Base-by-base conservation (phyloP, 2,797 vertebrate genomes). In the Gallinago nigripennis region DNA sequence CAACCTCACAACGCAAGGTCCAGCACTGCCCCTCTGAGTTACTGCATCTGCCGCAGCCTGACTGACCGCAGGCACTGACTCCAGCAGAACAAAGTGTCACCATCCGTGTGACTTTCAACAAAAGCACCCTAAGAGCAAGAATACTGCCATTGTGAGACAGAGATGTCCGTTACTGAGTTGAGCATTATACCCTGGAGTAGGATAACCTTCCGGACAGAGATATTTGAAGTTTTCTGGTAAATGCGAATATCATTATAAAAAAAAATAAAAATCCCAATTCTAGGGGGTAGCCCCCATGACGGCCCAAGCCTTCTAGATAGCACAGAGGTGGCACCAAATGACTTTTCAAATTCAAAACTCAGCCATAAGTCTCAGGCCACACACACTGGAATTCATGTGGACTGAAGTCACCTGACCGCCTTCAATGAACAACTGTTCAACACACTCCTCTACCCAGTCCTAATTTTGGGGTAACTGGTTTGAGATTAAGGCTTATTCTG, bases 41-140 rank as follows among this genome's bases (percentile, higher is more conserved):
- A 54, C 41, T 25, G 10, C 39, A 25, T n/a, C 27, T 31, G 21
- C 25, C 41, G 35, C 1, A 0, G 21, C n/a, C n/a, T 45, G 15
- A 24, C 48, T 20, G 11, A 88, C 11, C 15, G 6, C 6, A 46
- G 41, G 24, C 72, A 15, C 16, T 58, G 66, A 48, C 24, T 60
- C 7, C 28, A 60, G 19, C 56, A 63, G 60, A 63, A 70, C 6
- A 24, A 45, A 4, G 6, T 27, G 16, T 31, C 46, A 61, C 28
- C 31, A 27, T 54, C 37, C 43, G n/a, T 14, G n/a, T 30, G 64
- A 16, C 48, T 71, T 60, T 41, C 39, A 48, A 50, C 0, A 0
- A 57, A 0, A 71, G 28, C 18, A 68, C 8, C 23, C 10, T 9
- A 17, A 73, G 18, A 89, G 41, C 31, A 73, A 76, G 24, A n/a